A percentile compares a stretch with the other conserved stretches of the same genome.
phyloP scores from a whole-genome alignment of 2,113 vertebrate genomes.

The Pelobates fuscus region DNA sequence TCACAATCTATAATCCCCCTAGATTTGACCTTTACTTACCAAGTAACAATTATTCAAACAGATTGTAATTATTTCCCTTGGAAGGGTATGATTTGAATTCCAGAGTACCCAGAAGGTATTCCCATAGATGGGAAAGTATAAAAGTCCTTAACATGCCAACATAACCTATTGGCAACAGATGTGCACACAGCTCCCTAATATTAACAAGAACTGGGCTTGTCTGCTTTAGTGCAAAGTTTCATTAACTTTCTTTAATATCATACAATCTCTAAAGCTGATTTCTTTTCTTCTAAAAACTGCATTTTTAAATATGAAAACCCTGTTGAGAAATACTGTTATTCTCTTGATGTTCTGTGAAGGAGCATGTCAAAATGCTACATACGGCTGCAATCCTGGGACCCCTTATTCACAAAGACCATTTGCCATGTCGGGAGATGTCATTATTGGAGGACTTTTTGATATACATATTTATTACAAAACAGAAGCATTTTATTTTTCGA shows the following conservation, averaged over 20 bases:
- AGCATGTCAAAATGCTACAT: slow-evolving; percentile 7
- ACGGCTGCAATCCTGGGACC: slow-evolving; percentile 41
- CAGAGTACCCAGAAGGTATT: not conserved
- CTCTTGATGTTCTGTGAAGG: slow-evolving; percentile 33
- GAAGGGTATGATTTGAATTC: slow-evolving; percentile 23
- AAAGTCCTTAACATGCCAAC: not conserved
- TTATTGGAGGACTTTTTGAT: slow-evolving; percentile 41
- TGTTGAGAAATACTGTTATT: slow-evolving; percentile 24
- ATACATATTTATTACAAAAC: slow-evolving; percentile 46
- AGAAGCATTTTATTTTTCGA: slow-evolving; percentile 39
- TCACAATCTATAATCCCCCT: not conserved
- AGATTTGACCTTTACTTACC: not conserved
- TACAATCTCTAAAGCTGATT: not conserved
- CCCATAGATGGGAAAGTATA: slow-evolving; percentile 3
- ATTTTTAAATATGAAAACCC: not conserved
- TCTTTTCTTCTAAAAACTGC: not conserved
- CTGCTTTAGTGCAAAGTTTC: not conserved
- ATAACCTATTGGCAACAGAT: not conserved
- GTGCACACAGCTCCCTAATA: too few relatives aligned
- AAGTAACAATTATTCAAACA: slow-evolving; percentile 16
- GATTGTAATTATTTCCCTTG: slow-evolving; percentile 22
- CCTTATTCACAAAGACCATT: slow-evolving; percentile 41
- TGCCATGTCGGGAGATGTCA: slow-evolving; percentile 33
- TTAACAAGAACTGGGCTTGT: not conserved
- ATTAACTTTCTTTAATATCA: not conserved